Evolutionary conservation across 2,888 invertebrate species (phyloP).

Genomic region (Andrena bucephala): DNA sequence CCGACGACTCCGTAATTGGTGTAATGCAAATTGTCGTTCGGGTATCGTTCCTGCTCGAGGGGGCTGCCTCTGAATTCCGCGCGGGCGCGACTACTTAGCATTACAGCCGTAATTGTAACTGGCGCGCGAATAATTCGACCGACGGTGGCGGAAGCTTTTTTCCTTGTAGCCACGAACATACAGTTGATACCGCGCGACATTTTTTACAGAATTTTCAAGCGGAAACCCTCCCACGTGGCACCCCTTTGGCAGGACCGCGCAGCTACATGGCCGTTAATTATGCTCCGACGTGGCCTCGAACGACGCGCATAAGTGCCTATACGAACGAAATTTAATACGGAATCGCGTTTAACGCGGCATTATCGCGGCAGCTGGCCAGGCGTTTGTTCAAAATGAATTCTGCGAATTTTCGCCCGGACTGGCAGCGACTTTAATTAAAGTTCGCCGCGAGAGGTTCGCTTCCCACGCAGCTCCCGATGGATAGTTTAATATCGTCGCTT

Average conservation of each 20-base stretch:
- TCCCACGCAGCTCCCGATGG: constrained; percentile 9
- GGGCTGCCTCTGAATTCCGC: not conserved
- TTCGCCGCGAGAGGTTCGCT: not conserved
- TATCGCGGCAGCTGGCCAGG: not conserved
- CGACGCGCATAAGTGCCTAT: not conserved
- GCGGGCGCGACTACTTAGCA: constrained; percentile 11
- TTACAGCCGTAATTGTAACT: constrained; percentile 26
- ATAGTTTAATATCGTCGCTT: constrained; percentile 38
- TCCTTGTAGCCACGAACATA: too few relatives aligned
- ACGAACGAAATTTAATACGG: constrained; percentile 31
- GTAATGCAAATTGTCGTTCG: constrained; percentile 8
- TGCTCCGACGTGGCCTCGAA: not conserved
- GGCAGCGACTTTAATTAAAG: constrained; percentile 49
- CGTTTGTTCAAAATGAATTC: constrained; percentile 43
- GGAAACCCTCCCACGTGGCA: not conserved
- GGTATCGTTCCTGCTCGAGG: not conserved
- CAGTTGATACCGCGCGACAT: constrained; percentile 22
- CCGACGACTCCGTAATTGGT: constrained; percentile 17
- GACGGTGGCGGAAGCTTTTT: not conserved
- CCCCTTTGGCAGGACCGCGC: not conserved
- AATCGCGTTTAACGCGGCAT: constrained; percentile 39
- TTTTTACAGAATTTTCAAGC: constrained; percentile 17
- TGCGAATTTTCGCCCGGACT: constrained; percentile 14
- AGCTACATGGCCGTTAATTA: constrained; percentile 37
- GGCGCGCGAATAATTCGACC: constrained; percentile 27